Percentiles rank a stretch among this genome's conserved stretches.
phyloP scores from a whole-genome alignment of 2,888 invertebrate species.

The Argyra leucocephala region DNA sequence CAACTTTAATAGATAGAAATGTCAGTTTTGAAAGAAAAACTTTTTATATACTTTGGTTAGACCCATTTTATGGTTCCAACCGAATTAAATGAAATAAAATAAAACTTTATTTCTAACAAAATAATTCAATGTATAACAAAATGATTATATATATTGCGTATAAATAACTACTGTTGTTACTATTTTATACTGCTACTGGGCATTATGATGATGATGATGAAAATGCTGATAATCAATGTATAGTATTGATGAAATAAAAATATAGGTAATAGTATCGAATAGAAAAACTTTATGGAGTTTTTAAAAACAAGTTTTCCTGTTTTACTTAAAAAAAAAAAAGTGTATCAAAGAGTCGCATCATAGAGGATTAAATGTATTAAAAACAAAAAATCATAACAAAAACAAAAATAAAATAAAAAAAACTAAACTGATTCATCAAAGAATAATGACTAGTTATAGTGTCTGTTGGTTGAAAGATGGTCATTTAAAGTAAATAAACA shows the following conservation, averaged over 20 bases:
- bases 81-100: too few species aligned
- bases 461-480: background rate
- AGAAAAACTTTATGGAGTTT: background rate
- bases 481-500: background rate
- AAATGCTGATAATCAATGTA: background rate
- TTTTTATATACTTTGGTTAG: too few species aligned
- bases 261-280: background rate
- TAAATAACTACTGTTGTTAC: too few species aligned
- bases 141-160: too few species aligned
- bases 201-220: background rate
- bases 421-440: too few species aligned
- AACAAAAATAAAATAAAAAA: background rate
- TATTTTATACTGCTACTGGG: too few species aligned
- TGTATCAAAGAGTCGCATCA: background rate
- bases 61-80: too few species aligned
- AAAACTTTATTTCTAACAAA: too few species aligned
- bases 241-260: background rate
- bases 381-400: background rate
- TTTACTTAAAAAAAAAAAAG: background rate
- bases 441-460: background rate
- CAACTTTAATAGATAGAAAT: too few species aligned
- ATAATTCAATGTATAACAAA: too few species aligned
- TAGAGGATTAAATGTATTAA: background rate
- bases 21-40: too few species aligned
- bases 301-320: background rate